A percentile compares a stretch with the other conserved stretches of the same genome.
Evolutionary conservation across 1,140 invertebrate species (phyloP).

Genomic region (Cydia pomonella): DNA sequence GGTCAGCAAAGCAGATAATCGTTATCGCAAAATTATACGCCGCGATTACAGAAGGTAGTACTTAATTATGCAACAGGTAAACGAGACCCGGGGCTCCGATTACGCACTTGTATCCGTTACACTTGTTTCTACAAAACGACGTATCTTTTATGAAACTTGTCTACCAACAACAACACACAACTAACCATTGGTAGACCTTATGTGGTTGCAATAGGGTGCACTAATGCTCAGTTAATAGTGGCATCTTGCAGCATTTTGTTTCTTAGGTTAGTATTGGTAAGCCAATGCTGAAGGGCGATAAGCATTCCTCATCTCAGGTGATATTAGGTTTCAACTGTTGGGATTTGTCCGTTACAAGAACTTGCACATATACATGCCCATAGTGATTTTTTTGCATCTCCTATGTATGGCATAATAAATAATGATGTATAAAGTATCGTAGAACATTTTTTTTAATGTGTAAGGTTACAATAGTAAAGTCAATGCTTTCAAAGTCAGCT

Average conservation of each 20-base stretch:
- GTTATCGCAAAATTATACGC: not conserved
- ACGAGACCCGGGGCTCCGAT: slow-evolving; percentile 6
- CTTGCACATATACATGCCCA: not conserved
- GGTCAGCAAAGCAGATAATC: slow-evolving; percentile 7
- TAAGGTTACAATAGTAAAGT: too few species aligned
- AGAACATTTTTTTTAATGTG: too few species aligned
- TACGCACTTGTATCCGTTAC: slow-evolving; percentile 21
- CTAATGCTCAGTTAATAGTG: not conserved
- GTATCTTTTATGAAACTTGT: not conserved
- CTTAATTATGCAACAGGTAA: slow-evolving; percentile 31
- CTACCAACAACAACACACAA: too few species aligned
- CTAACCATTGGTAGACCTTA: not conserved
- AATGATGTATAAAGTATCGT: too few species aligned
- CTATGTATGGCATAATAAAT: too few species aligned
- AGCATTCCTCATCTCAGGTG: not conserved
- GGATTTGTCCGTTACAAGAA: not conserved
- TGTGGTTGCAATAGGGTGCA: not conserved
- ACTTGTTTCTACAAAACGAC: not conserved
- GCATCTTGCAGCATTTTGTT: not conserved
- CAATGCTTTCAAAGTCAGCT: too few species aligned
- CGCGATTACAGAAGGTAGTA: slow-evolving; percentile 1
- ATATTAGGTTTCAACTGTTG: not conserved
- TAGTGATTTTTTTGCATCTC: not conserved
- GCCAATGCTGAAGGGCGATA: not conserved
- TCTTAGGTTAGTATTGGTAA: not conserved